phyloP scores from a whole-genome alignment of 2,797 vertebrate species.

The Lagorchestes hirsutus region DNA sequence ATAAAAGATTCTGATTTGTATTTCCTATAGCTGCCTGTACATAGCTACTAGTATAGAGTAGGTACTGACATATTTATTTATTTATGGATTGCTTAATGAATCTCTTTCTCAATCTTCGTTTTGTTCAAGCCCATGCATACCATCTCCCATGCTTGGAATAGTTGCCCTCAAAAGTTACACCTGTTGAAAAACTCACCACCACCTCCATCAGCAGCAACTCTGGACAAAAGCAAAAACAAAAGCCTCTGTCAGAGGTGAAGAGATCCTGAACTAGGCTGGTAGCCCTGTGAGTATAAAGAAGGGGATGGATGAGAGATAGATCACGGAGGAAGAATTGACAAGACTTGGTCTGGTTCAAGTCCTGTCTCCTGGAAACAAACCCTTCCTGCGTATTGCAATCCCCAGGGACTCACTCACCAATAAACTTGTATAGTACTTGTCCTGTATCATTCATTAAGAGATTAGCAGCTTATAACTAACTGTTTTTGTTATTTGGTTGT shows the following conservation, averaged over 20 bases:
- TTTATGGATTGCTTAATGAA: neutral
- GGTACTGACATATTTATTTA: neutral
- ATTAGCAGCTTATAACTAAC: neutral
- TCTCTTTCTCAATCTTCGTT: neutral
- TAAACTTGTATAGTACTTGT: neutral
- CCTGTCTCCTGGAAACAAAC: neutral
- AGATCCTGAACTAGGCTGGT: neutral
- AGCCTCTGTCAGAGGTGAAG: neutral
- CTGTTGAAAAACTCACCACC: neutral
- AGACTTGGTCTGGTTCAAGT: neutral
- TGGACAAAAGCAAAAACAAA: neutral
- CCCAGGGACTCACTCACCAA: neutral
- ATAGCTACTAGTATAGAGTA: neutral
- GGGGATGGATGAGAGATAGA: neutral
- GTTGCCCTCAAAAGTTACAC: neutral
- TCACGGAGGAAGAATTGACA: neutral
- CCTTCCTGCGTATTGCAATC: neutral
- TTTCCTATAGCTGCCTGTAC: neutral
- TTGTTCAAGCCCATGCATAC: neutral
- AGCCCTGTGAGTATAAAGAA: neutral
- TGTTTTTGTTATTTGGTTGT: neutral
- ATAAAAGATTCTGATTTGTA: neutral
- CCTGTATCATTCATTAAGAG: neutral
- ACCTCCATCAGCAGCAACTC: neutral
- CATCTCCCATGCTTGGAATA: neutral